phyloP scores from a whole-genome alignment of 2,797 vertebrate genomes.

The Channallabes apus region DNA sequence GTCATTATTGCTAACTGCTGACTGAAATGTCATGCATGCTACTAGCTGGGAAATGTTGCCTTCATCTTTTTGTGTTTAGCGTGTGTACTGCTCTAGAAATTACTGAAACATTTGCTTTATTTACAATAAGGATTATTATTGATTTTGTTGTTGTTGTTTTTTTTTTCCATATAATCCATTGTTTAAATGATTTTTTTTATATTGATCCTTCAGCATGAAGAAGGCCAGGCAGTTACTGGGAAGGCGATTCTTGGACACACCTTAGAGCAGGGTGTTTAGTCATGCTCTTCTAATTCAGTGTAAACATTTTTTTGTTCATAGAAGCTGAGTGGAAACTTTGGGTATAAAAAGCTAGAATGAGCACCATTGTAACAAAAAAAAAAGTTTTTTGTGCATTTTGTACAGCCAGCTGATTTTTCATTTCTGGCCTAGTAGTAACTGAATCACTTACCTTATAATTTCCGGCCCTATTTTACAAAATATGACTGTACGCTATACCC shows the following conservation, averaged over 20 bases:
- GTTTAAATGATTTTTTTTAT: neutral
- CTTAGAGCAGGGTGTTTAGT: slow-evolving; percentile 24
- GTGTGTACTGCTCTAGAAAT: neutral
- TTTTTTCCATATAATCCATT: neutral
- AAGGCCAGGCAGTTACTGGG: neutral
- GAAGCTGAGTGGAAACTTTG: slow-evolving; percentile 24
- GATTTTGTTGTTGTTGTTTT: neutral
- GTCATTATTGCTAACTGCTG: slow-evolving; percentile 24
- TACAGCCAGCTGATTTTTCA: neutral
- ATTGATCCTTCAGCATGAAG: slow-evolving; percentile 12
- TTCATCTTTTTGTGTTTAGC: neutral
- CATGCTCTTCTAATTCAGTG: slow-evolving; percentile 31
- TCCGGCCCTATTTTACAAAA: neutral
- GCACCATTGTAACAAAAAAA: slow-evolving; percentile 8
- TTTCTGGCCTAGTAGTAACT: neutral
- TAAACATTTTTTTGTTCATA: slow-evolving; percentile 34
- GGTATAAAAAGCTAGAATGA: slow-evolving; percentile 9
- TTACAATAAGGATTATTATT: neutral
- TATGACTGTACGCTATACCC: neutral
- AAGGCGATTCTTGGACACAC: slow-evolving; percentile 8
- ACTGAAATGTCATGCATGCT: neutral
- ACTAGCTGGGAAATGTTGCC: neutral
- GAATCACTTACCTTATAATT: neutral
- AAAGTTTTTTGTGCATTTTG: neutral
- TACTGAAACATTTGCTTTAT: neutral